A percentile compares a stretch with the other conserved stretches of the same genome.
phyloP scores from a whole-genome alignment of 2,888 invertebrate species.

The Theretra japonica region DNA sequence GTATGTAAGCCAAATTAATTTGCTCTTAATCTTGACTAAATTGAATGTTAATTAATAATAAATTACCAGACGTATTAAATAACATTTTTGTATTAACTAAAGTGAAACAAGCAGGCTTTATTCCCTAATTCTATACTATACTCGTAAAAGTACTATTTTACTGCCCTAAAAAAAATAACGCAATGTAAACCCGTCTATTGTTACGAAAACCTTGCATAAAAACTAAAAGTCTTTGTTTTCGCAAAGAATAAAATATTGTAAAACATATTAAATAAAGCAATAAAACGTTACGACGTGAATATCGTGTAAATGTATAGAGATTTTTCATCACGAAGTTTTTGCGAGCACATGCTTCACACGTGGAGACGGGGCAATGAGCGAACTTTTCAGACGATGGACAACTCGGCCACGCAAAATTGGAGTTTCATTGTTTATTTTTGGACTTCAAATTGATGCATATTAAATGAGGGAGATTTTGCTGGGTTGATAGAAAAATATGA shows the following conservation, averaged over 20 bases:
- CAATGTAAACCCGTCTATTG: background rate
- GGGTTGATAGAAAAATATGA: too few species aligned
- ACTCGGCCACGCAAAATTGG: background rate
- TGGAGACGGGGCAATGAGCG: background rate
- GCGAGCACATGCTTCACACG: conserved; percentile 3
- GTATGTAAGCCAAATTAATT: too few species aligned
- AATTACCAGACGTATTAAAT: too few species aligned
- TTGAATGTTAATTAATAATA: too few species aligned
- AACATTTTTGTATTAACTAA: too few species aligned
- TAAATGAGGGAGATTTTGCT: background rate
- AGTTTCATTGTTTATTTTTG: conserved; percentile 2
- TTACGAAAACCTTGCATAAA: background rate
- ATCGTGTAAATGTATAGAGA: background rate
- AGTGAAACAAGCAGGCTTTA: too few species aligned
- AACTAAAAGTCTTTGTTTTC: background rate
- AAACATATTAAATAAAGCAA: background rate
- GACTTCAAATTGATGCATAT: background rate
- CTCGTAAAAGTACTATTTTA: background rate
- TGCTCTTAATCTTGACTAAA: too few species aligned
- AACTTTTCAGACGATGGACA: conserved; percentile 23
- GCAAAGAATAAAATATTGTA: background rate
- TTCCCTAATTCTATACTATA: too few species aligned
- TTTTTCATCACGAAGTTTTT: conserved; percentile 23
- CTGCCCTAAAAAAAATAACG: background rate
- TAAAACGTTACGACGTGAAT: conserved; percentile 5